Conservation (phyloP, 2,797 vertebrate species). For the Botia kubotai region DNA sequence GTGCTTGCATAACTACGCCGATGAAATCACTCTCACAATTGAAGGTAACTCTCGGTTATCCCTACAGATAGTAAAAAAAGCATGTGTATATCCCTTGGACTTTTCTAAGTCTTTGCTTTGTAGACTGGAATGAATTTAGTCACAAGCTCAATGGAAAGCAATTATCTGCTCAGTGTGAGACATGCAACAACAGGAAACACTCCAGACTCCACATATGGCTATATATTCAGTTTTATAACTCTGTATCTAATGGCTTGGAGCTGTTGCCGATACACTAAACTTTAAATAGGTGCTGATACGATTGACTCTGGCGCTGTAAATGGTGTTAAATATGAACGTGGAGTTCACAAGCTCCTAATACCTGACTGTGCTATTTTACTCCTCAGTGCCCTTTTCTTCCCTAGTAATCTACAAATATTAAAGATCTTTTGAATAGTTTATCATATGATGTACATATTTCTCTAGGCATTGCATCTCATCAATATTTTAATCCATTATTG, state of each 20-base stretch:
- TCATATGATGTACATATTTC: neutral
- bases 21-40: conserved; percentile 67
- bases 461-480: neutral
- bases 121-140: conserved; percentile 49
- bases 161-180: conserved; percentile 44
- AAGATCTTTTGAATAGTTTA: conserved; percentile 16
- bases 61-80: conserved; percentile 38
- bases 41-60: conserved; percentile 74
- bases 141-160: conserved; percentile 27
- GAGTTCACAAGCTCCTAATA: conserved; percentile 9
- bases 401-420: conserved; percentile 6
- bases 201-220: neutral
- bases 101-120: conserved; percentile 37
- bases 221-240: neutral
- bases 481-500: neutral
- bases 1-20: conserved; percentile 74
- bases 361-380: neutral
- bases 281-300: neutral
- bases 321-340: neutral
- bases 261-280: neutral
- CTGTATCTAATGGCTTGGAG: neutral
- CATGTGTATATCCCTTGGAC: conserved; percentile 45
- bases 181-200: conserved; percentile 40
- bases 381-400: neutral
- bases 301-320: conserved; percentile 1